phyloP scores from a whole-genome alignment of 1,140 invertebrate species.

The Euura saliciscinereae region DNA sequence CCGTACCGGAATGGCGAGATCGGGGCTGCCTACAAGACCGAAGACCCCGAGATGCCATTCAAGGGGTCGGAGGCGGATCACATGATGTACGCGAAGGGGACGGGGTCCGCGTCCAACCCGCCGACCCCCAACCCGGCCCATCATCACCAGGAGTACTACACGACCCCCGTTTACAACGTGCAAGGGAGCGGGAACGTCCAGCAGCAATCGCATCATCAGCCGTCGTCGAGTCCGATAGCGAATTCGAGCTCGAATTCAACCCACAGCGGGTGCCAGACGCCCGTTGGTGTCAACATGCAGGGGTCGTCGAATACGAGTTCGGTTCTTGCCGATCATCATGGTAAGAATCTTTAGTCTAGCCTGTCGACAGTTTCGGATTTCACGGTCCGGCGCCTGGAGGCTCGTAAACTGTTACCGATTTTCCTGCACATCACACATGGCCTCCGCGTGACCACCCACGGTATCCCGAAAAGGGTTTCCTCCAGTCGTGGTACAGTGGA shows the following conservation, averaged over 20 bases:
- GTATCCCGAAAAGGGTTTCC: too few relatives aligned
- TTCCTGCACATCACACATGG: conserved; percentile 45
- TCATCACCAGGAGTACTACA: conserved; percentile 1
- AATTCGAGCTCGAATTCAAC: conserved; percentile 44
- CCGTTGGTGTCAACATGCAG: conserved; percentile 24
- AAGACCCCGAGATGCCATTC: not conserved
- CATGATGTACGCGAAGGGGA: conserved; percentile 30
- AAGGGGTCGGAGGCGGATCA: conserved; percentile 36
- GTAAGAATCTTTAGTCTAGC: not conserved
- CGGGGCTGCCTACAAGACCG: conserved; percentile 37
- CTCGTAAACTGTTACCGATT: conserved; percentile 51
- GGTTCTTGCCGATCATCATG: not conserved
- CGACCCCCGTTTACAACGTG: not conserved
- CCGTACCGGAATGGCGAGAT: conserved; percentile 37
- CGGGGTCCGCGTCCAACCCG: conserved; percentile 20
- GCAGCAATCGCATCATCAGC: conserved; percentile 17
- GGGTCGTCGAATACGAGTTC: conserved; percentile 35
- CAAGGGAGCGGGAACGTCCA: not conserved
- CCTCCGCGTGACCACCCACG: conserved; percentile 21
- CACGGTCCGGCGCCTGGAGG: conserved; percentile 38
- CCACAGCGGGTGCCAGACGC: conserved; percentile 45
- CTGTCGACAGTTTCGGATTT: conserved; percentile 43
- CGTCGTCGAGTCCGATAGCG: conserved; percentile 34
- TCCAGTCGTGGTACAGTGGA: too few relatives aligned
- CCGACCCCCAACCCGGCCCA: conserved; percentile 15